Evolutionary conservation across 35 echinoderm and acorn worm genomes (phyloP).

Genomic region (Eucidaris tribuloides): DNA sequence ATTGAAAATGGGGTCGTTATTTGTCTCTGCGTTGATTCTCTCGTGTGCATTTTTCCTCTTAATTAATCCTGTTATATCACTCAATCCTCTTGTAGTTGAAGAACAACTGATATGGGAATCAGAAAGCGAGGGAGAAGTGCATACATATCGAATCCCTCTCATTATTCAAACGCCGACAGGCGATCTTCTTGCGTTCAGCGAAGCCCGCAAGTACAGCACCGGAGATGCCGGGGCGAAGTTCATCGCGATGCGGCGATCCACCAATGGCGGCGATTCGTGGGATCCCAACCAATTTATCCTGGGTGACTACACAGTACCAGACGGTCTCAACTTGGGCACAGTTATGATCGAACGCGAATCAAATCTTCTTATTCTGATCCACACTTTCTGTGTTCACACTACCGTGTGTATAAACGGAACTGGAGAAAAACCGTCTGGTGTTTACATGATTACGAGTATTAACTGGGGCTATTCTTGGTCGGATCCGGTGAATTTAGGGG

Average conservation of each 20-base stretch:
- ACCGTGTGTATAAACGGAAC: slow-evolving; percentile 22
- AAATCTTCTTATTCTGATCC: slow-evolving; percentile 56
- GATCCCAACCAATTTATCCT: slow-evolving; percentile 12
- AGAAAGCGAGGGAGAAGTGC: slow-evolving; percentile 27
- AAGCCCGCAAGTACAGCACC: slow-evolving; percentile 51
- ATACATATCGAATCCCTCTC: slow-evolving; percentile 65
- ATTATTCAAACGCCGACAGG: slow-evolving; percentile 55
- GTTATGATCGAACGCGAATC: slow-evolving; percentile 52
- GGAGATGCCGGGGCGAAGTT: slow-evolving; percentile 72
- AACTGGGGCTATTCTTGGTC: slow-evolving; percentile 77
- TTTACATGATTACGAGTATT: slow-evolving; percentile 45
- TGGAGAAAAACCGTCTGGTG: slow-evolving; percentile 20
- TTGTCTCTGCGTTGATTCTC: too few relatives aligned
- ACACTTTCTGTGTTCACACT: slow-evolving; percentile 74
- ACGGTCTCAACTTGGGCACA: slow-evolving; percentile 77
- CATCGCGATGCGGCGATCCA: slow-evolving; percentile 55
- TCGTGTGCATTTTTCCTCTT: too few relatives aligned
- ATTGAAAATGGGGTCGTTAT: too few relatives aligned
- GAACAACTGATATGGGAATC: slow-evolving; percentile 58
- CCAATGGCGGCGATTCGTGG: slow-evolving; percentile 29
- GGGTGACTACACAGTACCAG: slow-evolving; percentile 53
- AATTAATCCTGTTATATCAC: neutral
- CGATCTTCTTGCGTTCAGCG: slow-evolving; percentile 73
- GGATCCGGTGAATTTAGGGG: slow-evolving; percentile 45
- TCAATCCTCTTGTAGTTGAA: slow-evolving; percentile 51